Evolutionary conservation across 1,140 invertebrate species (phyloP).

Genomic region (Aporrectodea caliginosa): DNA sequence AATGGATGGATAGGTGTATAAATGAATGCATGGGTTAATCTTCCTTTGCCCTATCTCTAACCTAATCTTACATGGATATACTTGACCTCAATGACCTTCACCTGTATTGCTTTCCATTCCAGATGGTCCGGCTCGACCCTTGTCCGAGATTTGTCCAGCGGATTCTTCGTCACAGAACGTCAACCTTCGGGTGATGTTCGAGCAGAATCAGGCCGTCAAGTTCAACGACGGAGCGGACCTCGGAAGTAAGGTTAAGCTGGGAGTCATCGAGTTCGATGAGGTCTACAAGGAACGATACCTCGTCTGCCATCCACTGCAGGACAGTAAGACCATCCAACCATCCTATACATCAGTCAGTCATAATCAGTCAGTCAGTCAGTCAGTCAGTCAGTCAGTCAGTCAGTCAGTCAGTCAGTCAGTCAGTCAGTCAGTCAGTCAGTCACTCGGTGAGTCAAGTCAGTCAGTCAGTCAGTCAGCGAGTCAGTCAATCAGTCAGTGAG

Average conservation of each 20-base stretch:
- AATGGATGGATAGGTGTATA: too few relatives aligned
- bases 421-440: conserved; percentile 37
- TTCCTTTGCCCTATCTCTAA: too few relatives aligned
- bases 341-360: too few relatives aligned
- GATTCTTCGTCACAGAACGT: too few relatives aligned
- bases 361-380: conserved; percentile 39
- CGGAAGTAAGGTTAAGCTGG: neutral
- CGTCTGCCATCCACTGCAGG: neutral
- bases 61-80: too few relatives aligned
- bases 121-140: too few relatives aligned
- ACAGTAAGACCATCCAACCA: too few relatives aligned
- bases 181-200: neutral
- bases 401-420: conserved; percentile 39
- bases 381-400: conserved; percentile 39
- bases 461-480: conserved; percentile 39
- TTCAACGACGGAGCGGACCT: neutral
- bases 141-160: too few relatives aligned
- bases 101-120: too few relatives aligned
- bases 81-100: too few relatives aligned
- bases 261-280: neutral
- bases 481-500: conserved; percentile 41
- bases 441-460: conserved; percentile 38
- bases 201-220: neutral
- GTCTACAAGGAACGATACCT: neutral
- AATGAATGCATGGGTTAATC: too few relatives aligned